phyloP scores from a whole-genome alignment of 2,888 invertebrate genomes.

The Harmothoe impar region DNA sequence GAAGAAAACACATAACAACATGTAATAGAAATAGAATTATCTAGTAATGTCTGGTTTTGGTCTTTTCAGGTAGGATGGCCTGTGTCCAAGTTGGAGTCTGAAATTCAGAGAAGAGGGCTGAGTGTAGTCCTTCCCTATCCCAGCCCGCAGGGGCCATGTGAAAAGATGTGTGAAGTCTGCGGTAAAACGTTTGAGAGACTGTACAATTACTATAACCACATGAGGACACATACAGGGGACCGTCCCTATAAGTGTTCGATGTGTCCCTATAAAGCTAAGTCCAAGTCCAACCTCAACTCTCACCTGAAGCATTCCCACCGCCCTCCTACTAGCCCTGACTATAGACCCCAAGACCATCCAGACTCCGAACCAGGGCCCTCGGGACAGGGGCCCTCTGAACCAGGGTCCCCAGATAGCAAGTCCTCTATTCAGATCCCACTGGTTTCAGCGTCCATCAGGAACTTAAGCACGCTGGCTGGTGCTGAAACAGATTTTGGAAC shows the following conservation, averaged over 20 bases:
- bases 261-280: not conserved
- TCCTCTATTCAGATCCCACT: too few relatives aligned
- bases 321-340: not conserved
- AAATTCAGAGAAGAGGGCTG: not conserved
- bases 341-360: too few relatives aligned
- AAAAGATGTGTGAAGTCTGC: not conserved
- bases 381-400: too few relatives aligned
- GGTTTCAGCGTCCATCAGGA: too few relatives aligned
- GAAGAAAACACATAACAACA: too few relatives aligned
- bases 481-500: too few relatives aligned
- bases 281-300: constrained; percentile 48
- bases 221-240: constrained; percentile 50
- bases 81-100: not conserved
- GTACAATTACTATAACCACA: constrained; percentile 32
- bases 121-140: not conserved
- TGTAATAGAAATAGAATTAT: too few relatives aligned
- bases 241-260: constrained; percentile 23
- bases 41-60: constrained; percentile 35
- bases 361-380: too few relatives aligned
- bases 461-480: too few relatives aligned
- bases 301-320: not conserved
- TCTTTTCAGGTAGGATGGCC: constrained; percentile 40
- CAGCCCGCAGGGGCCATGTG: not conserved
- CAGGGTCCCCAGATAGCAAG: too few relatives aligned
- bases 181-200: not conserved